Conservation (phyloP, 2,797 vertebrate species). For the Ctenosaura bakeri region DNA sequence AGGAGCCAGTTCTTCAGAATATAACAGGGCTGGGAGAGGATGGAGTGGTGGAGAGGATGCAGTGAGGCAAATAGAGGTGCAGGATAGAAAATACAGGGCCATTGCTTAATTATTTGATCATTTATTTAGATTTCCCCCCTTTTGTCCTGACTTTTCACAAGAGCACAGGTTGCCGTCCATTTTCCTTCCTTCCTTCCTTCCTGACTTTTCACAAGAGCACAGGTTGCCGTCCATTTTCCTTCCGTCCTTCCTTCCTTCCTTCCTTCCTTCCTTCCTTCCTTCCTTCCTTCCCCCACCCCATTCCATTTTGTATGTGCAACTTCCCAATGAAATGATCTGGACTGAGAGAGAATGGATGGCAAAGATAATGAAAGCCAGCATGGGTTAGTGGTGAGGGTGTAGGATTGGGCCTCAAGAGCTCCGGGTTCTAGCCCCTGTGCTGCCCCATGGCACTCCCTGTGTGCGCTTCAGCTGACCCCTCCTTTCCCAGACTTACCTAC, state of each 20-base stretch:
- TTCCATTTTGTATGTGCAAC: neutral
- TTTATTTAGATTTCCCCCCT: neutral
- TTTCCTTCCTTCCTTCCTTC: too few species aligned
- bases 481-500: too few species aligned
- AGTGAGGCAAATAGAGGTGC: neutral
- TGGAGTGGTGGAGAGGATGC: too few species aligned
- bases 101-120: neutral
- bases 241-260: too few species aligned
- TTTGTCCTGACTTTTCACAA: neutral
- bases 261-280: too few species aligned
- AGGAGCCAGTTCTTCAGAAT: neutral
- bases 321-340: neutral
- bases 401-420: too few species aligned
- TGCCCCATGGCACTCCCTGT: too few species aligned
- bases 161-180: neutral
- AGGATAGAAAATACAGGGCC: neutral
- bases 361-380: too few species aligned
- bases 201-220: neutral
- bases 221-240: neutral
- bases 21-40: neutral
- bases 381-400: too few species aligned
- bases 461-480: too few species aligned
- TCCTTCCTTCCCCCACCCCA: too few species aligned
- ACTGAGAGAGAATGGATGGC: neutral
- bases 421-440: too few species aligned